phyloP scores from a whole-genome alignment of 2,888 invertebrate genomes.

The Paralinhomoeus sp. region DNA sequence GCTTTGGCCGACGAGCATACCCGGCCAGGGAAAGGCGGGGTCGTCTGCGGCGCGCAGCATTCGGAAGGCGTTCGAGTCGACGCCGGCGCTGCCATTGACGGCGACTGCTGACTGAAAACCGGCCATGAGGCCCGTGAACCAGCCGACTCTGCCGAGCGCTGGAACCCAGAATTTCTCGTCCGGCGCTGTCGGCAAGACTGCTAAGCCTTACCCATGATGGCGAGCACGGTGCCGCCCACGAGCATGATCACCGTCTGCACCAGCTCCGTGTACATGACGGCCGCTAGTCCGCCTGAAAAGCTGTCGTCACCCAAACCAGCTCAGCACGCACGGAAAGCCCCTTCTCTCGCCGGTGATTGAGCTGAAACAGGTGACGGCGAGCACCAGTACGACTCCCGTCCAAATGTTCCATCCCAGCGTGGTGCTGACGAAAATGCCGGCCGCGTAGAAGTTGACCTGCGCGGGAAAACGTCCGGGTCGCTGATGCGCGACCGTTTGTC shows the following conservation, averaged over 20 bases:
- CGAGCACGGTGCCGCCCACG: slow-evolving; percentile 26
- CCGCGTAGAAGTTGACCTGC: slow-evolving; percentile 32
- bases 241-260: slow-evolving; percentile 31
- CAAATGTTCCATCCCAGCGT: slow-evolving; percentile 30
- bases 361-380: slow-evolving; percentile 26
- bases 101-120: too few relatives aligned
- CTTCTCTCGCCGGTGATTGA: slow-evolving; percentile 24
- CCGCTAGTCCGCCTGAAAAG: slow-evolving; percentile 20
- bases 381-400: slow-evolving; percentile 25
- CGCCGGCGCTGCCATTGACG: too few relatives aligned
- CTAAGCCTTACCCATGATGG: slow-evolving; percentile 23
- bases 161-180: too few relatives aligned
- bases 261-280: slow-evolving; percentile 29
- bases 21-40: slow-evolving; percentile 34
- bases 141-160: too few relatives aligned
- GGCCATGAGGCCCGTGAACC: too few relatives aligned
- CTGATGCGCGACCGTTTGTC: too few relatives aligned
- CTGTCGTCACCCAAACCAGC: not conserved
- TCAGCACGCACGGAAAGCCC: not conserved
- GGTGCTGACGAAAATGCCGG: slow-evolving; percentile 31
- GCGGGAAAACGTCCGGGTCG: too few relatives aligned
- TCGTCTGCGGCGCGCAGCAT: too few relatives aligned
- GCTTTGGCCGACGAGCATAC: slow-evolving; percentile 33
- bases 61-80: too few relatives aligned
- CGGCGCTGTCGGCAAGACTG: too few relatives aligned